These are phyloP conservation scores for Nothoprocta perdicaria DNA, from an alignment of 2,113 vertebrate genomes.

Conservation along the genomic window DNA sequence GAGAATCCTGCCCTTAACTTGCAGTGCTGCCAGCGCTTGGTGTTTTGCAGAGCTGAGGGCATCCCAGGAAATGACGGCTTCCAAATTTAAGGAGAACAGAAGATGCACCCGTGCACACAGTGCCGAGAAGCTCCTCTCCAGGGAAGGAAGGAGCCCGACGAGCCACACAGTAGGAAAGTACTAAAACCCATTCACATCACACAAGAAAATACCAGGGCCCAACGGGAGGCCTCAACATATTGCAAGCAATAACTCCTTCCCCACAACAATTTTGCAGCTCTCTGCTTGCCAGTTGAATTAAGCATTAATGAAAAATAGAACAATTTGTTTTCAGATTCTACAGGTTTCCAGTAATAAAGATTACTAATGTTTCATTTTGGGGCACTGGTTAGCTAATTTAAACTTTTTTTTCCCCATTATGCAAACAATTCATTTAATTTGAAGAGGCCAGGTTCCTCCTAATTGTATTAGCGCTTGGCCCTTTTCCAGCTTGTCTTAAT, in stretches of 20 bases:
- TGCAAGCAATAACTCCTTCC: constrained; percentile 1
- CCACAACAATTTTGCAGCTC: constrained; percentile 27
- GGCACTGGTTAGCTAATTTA: constrained; percentile 44
- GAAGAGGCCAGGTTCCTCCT: constrained; percentile 32
- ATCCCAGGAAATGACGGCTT: background rate
- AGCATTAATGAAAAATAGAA: constrained; percentile 53
- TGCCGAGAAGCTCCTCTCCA: background rate
- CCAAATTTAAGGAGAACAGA: background rate
- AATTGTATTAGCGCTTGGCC: constrained; percentile 65
- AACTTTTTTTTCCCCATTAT: constrained; percentile 61
- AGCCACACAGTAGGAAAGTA: accelerated
- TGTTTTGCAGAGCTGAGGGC: background rate
- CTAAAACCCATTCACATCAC: background rate
- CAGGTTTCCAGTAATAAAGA: constrained; percentile 63
- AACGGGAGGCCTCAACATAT: background rate
- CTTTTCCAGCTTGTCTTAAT: constrained; percentile 68
- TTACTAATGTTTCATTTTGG: constrained; percentile 43
- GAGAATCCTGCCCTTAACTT: background rate
- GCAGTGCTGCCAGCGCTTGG: too few species aligned
- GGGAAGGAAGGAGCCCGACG: background rate
- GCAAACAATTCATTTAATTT: constrained; percentile 65
- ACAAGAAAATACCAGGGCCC: background rate
- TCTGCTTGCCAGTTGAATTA: constrained; percentile 52
- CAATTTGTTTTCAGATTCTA: constrained; percentile 50
- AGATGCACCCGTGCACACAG: too few species aligned